These are phyloP conservation scores for Stenodera caucasica DNA, from an alignment of 2,888 invertebrate genomes.

Conservation along the genomic window DNA sequence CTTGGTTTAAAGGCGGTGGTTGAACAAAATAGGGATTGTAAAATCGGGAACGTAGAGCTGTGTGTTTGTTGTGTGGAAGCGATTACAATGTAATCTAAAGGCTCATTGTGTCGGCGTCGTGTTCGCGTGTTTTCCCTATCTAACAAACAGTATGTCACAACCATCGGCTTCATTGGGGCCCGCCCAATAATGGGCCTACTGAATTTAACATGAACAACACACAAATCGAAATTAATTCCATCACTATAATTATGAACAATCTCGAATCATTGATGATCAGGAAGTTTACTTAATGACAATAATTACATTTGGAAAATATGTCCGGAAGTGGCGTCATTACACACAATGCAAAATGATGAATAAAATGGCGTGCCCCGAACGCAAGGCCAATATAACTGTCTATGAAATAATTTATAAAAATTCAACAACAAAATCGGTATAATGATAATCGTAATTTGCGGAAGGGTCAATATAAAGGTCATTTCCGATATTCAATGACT, in stretches of 20 bases:
- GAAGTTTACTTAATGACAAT: too few species aligned
- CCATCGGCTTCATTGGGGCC: background rate
- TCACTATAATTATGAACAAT: too few species aligned
- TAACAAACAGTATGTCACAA: slow-evolving; percentile 28
- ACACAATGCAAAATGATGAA: background rate
- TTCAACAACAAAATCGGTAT: background rate
- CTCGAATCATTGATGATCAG: too few species aligned
- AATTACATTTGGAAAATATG: background rate
- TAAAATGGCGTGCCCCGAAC: background rate
- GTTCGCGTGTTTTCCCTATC: slow-evolving; percentile 40
- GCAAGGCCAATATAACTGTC: background rate
- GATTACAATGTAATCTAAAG: slow-evolving; percentile 50
- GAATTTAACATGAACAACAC: too few species aligned
- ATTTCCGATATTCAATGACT: too few species aligned
- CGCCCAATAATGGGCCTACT: too few species aligned
- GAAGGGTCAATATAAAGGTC: background rate
- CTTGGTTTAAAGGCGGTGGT: background rate
- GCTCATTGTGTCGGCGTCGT: slow-evolving; percentile 45
- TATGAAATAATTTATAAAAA: background rate
- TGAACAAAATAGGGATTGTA: background rate
- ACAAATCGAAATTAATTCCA: too few species aligned
- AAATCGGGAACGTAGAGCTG: background rate
- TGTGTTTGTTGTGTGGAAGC: slow-evolving; percentile 30
- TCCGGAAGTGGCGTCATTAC: slow-evolving; percentile 1
- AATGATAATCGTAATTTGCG: background rate